phyloP scores from a whole-genome alignment of 2,113 vertebrate species.

The Formicarius rufipectus region DNA sequence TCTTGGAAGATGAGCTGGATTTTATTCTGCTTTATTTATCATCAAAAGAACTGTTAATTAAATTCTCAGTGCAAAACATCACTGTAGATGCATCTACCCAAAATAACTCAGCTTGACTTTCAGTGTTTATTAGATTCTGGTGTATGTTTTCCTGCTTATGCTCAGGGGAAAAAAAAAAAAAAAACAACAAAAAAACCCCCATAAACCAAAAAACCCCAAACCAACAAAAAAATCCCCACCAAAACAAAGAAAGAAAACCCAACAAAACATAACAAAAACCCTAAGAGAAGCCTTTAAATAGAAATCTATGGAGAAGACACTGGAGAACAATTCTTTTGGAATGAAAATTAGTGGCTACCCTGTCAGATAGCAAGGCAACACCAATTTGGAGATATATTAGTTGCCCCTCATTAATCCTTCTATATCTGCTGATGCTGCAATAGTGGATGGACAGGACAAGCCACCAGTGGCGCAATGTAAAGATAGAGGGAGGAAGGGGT shows the following conservation, averaged over 20 bases:
- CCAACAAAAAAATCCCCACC: background rate
- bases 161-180: background rate
- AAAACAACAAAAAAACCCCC: background rate
- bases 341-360: background rate
- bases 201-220: accelerated
- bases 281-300: background rate
- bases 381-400: background rate
- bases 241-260: background rate
- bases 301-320: background rate
- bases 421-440: background rate
- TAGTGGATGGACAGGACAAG: background rate
- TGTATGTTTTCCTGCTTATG: background rate
- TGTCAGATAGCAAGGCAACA: background rate
- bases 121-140: background rate
- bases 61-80: background rate
- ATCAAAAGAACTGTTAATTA: background rate
- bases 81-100: background rate
- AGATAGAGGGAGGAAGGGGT: background rate
- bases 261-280: background rate
- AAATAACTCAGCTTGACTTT: background rate
- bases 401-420: background rate
- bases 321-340: background rate
- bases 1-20: background rate
- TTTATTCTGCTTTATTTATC: slow-evolving; percentile 5
- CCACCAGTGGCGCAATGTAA: background rate